Evolutionary conservation across 64 coral and sea anemone species (phyloP).

Genomic region (Anthopleura sola): DNA sequence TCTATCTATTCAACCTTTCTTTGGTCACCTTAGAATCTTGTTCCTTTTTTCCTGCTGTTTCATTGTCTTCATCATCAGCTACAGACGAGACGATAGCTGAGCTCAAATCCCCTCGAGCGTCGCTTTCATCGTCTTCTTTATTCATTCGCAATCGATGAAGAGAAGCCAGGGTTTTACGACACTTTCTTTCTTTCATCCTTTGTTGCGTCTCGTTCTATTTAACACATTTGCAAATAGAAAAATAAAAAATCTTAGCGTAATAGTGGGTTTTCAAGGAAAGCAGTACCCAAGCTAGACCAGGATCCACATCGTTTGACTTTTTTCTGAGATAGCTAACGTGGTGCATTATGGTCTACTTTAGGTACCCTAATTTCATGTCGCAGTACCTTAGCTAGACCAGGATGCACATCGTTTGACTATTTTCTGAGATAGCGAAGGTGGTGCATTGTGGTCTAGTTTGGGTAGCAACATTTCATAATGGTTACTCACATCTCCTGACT

Average conservation of each 20-base stretch:
- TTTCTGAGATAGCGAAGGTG: no score
- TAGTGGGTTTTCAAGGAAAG: no score
- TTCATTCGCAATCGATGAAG: slow-evolving; percentile 63
- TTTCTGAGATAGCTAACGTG: no score
- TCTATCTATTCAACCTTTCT: no score
- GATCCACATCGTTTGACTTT: no score
- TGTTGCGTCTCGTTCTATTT: slow-evolving; percentile 46
- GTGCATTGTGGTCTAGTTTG: no score
- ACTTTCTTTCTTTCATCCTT: slow-evolving; percentile 63
- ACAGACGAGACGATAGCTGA: slow-evolving; percentile 72
- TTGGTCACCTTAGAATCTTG: neutral
- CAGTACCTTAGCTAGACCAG: no score
- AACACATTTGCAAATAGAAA: neutral
- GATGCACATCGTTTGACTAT: no score
- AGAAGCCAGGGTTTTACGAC: slow-evolving; percentile 48
- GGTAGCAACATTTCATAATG: neutral
- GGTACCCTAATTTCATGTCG: no score
- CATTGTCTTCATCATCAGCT: neutral
- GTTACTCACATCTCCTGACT: slow-evolving; percentile 47
- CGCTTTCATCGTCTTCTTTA: slow-evolving; percentile 79
- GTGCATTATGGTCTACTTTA: no score
- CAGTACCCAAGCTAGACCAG: no score
- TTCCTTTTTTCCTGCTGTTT: neutral
- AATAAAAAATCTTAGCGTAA: no score
- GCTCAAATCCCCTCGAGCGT: slow-evolving; percentile 72